Percentiles rank a stretch among this genome's conserved stretches.
phyloP scores from a whole-genome alignment of 2,888 invertebrate species.

The Caradrina kadenii region DNA sequence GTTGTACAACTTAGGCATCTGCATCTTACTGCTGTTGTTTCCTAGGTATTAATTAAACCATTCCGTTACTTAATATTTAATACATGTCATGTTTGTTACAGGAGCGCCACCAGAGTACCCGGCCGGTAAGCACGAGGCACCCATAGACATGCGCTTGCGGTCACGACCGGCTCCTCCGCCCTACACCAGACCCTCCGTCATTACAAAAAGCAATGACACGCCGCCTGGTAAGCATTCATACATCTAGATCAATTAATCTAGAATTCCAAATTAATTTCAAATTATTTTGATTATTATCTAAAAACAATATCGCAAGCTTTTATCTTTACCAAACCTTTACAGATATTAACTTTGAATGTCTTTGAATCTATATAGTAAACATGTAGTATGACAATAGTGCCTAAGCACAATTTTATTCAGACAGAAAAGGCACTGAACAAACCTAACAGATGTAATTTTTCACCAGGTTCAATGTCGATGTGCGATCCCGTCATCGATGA shows the following conservation, averaged over 20 bases:
- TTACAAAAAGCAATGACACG: conserved; percentile 89
- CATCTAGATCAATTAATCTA: not conserved
- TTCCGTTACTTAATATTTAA: not conserved
- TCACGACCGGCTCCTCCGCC: conserved; percentile 91
- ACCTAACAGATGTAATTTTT: not conserved
- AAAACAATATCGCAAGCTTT: no score
- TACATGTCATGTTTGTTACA: conserved; percentile 57
- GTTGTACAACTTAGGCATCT: no score
- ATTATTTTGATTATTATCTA: no score
- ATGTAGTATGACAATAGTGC: no score
- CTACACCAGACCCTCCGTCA: conserved; percentile 92
- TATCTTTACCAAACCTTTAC: no score
- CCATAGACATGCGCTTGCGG: conserved; percentile 92
- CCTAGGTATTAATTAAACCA: not conserved
- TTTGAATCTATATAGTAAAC: no score
- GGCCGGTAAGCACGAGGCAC: conserved; percentile 85
- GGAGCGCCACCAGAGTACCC: conserved; percentile 85
- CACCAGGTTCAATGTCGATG: conserved; percentile 93
- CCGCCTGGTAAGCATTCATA: conserved; percentile 78
- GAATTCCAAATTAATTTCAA: no score
- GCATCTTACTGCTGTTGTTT: not conserved
- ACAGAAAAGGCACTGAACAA: not conserved
- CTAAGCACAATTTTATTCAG: not conserved
- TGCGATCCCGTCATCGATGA: conserved; percentile 98
- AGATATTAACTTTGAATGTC: no score